Evolutionary conservation across 2,113 vertebrate species (phyloP), one percentile per base, ranked within the genome.

Genomic region (Chaetops frenatus): DNA sequence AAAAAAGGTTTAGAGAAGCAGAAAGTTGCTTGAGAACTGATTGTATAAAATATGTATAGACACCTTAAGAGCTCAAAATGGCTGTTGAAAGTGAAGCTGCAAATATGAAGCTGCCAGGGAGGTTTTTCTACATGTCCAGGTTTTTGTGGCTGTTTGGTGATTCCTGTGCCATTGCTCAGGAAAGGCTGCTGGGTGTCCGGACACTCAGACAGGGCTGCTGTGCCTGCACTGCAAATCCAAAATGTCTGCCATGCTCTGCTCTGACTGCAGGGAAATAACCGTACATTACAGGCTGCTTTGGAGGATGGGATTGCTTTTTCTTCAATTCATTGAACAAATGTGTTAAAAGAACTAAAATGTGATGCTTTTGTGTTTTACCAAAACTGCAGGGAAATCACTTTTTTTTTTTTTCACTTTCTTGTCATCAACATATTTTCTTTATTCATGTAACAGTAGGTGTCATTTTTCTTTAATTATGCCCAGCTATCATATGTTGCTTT

Each of bases 401-500:
- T 38, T 73, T 74, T 48, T 72, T 29, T 10, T 22, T 21, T 29
- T 42, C 89, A 45, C 31, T 87, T 92, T 91, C 66, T 83, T 96
- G 69, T 96, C 89, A 81, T 94, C 73, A 97, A 91, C 82, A 97
- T 83, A 95, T 97, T 98, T 97, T 89, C 95, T 97, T 97, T 97
- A 97, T 93, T 96, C 88, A 90, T 67, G 78, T 97, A 98, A 96
- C 95, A 98, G 97, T 97, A 97, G 96, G 96, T 98, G 97, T 97
- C 96, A 97, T 97, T 97, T 97, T 97, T 90, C 95, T 97, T 98
- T 98, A 98, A 98, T 97, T 98, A 97, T 94, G 92, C 93, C 85
- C 93, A 96, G 92, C 94, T 98, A 90, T 98, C 96, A 85, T 97
- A 96, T 82, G 95, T 97, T 97, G 94, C 97, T 97, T 97, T 97